phyloP scores from a whole-genome alignment of 2,888 invertebrate genomes.

The Temnothorax ravouxi region DNA sequence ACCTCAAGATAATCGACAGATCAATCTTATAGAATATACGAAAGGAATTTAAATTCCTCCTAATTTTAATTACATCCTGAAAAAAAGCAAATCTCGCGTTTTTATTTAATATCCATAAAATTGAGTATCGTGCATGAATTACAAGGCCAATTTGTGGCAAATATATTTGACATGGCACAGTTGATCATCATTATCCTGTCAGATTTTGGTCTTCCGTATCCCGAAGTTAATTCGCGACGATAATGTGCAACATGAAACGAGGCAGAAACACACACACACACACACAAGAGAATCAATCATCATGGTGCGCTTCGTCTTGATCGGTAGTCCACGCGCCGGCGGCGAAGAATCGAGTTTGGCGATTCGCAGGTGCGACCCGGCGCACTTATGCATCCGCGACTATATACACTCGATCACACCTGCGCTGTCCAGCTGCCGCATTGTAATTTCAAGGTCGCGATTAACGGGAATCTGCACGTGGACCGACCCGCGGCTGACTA shows the following conservation, averaged over 20 bases:
- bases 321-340: slow-evolving; percentile 21
- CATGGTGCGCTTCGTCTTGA: not conserved
- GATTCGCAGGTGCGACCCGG: slow-evolving; percentile 70
- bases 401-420: slow-evolving; percentile 54
- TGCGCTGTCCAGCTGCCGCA: slow-evolving; percentile 71
- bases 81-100: not conserved
- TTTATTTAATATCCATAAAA: not conserved
- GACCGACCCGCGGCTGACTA: not conserved
- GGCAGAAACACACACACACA: not conserved
- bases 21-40: not conserved
- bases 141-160: not conserved
- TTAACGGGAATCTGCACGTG: slow-evolving; percentile 21
- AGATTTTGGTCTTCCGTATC: not conserved
- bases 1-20: not conserved
- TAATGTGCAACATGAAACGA: not conserved
- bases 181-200: not conserved
- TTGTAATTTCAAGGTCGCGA: slow-evolving; percentile 38
- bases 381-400: slow-evolving; percentile 57
- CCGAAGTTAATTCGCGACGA: slow-evolving; percentile 22
- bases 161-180: not conserved
- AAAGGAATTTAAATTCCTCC: not conserved
- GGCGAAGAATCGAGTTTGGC: slow-evolving; percentile 31
- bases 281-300: slow-evolving; percentile 20
- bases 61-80: not conserved
- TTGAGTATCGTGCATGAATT: not conserved